Percentiles rank a stretch among this genome's conserved stretches.
Conservation (phyloP, 2,113 vertebrate species). For the Protobothrops flavoviridis region DNA sequence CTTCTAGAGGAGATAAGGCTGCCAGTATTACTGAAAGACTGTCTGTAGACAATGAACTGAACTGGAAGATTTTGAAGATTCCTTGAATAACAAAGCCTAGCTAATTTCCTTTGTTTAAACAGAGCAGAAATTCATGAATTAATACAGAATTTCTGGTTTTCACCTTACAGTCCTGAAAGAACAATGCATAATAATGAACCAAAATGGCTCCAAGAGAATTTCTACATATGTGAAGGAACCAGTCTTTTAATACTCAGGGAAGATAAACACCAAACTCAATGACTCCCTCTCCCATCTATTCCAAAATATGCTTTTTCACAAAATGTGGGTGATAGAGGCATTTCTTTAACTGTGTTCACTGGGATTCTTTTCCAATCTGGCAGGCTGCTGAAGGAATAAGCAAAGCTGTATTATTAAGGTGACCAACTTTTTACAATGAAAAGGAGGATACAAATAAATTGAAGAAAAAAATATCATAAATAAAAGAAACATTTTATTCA, state of each 20-base stretch:
- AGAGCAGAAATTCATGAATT: background rate
- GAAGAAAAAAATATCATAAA: no score
- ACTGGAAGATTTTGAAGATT: background rate
- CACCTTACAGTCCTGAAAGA: background rate
- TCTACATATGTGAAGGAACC: background rate
- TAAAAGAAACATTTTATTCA: no score
- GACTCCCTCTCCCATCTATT: background rate
- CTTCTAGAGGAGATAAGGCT: background rate
- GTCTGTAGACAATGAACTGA: background rate
- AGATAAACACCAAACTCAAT: background rate
- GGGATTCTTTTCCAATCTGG: background rate
- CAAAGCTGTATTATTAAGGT: background rate
- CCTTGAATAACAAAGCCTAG: background rate
- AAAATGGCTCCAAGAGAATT: background rate
- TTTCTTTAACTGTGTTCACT: background rate
- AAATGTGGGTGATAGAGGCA: background rate
- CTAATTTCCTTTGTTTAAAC: background rate
- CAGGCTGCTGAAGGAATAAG: background rate
- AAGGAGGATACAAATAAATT: no score
- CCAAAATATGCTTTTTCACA: background rate
- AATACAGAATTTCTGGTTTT: background rate
- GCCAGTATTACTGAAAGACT: background rate
- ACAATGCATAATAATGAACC: background rate
- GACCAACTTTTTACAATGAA: no score
- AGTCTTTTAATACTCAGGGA: background rate